A percentile compares a stretch with the other conserved stretches of the same genome.
Evolutionary conservation across 35 echinoderm and acorn worm genomes (phyloP).

Genomic region (Patiria miniata): DNA sequence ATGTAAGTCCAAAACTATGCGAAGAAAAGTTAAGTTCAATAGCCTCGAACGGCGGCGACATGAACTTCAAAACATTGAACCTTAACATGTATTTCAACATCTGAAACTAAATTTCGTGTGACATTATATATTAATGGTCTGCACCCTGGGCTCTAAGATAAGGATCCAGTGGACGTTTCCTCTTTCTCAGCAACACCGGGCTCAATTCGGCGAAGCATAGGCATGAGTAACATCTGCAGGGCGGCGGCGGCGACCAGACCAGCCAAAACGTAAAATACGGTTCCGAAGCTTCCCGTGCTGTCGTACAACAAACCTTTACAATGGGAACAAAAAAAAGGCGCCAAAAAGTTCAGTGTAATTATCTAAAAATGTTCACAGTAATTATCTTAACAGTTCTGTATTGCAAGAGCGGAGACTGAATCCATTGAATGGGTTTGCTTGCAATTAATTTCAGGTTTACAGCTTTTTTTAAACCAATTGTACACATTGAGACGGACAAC

Average conservation of each 20-base stretch:
- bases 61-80: too few species aligned
- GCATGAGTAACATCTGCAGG: background rate
- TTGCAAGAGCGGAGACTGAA: background rate
- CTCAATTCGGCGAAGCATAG: background rate
- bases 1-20: too few species aligned
- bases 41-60: too few species aligned
- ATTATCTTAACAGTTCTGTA: background rate
- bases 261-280: background rate
- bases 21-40: too few species aligned
- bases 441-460: background rate
- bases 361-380: background rate
- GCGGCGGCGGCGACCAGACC: background rate
- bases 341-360: background rate
- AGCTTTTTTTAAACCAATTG: background rate
- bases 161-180: background rate
- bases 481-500: too few species aligned
- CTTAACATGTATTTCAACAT: too few species aligned
- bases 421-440: background rate
- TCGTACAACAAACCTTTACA: background rate
- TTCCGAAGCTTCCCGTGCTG: background rate
- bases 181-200: background rate
- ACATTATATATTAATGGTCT: too few species aligned
- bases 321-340: background rate
- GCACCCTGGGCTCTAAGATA: too few species aligned
- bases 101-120: too few species aligned